Conservation (phyloP, 2,113 vertebrate species). For the Thunnus thynnus region DNA sequence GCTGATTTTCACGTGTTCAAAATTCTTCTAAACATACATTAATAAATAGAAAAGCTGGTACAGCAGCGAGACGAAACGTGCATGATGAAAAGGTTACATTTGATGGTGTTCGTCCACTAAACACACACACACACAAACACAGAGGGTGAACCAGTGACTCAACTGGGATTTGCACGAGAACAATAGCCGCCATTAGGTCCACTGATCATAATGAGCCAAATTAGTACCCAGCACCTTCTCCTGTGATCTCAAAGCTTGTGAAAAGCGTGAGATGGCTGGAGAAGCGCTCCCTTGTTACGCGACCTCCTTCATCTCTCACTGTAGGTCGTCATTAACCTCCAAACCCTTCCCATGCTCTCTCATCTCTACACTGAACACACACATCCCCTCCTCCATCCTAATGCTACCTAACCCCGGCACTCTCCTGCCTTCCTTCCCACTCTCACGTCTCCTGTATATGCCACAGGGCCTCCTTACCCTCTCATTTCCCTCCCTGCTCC, state of each 20-base stretch:
- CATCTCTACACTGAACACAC: conserved; percentile 42
- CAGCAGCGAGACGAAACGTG: background rate
- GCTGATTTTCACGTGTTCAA: background rate
- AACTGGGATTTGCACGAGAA: conserved; percentile 33
- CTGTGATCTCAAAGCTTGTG: conserved; percentile 68
- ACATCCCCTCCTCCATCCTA: conserved; percentile 35
- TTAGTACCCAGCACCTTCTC: conserved; percentile 66
- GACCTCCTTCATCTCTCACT: conserved; percentile 50
- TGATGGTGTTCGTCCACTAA: background rate
- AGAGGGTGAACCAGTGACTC: background rate
- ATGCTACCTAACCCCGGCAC: conserved; percentile 14
- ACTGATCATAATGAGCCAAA: conserved; percentile 76
- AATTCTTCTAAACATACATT: background rate
- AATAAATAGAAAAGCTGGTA: background rate
- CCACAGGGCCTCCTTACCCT: conserved; percentile 51
- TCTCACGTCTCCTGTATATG: conserved; percentile 24
- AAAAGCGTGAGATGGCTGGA: conserved; percentile 43
- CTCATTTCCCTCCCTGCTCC: conserved; percentile 53
- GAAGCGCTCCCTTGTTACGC: conserved; percentile 39
- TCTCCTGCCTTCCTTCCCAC: conserved; percentile 38
- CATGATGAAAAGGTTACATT: background rate
- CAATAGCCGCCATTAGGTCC: conserved; percentile 65
- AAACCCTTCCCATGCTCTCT: conserved; percentile 57
- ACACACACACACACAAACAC: conserved; percentile 13
- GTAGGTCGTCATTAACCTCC: conserved; percentile 81